Evolutionary conservation across 1,140 invertebrate species (phyloP).

Genomic region (Oryctes rhinoceros): DNA sequence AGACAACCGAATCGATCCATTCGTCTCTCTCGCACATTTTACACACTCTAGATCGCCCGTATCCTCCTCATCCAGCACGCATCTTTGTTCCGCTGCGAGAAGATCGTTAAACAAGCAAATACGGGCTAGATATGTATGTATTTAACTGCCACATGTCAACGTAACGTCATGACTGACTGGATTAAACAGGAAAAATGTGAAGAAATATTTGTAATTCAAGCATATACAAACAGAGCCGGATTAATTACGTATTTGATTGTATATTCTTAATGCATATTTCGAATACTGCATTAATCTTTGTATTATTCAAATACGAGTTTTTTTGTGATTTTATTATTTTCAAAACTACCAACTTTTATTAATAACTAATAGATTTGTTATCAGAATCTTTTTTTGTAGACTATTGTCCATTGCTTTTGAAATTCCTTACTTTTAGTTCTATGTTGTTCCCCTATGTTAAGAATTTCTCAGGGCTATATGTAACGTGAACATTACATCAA

Average conservation of each 20-base stretch:
- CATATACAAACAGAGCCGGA: neutral
- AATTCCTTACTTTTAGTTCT: too few species aligned
- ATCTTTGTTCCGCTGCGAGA: neutral
- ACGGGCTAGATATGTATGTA: constrained; percentile 31
- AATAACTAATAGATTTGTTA: too few species aligned
- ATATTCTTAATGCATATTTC: neutral
- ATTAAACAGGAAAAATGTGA: constrained; percentile 29
- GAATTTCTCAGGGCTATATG: too few species aligned
- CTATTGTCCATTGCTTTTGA: too few species aligned
- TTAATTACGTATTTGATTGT: neutral
- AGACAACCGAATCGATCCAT: constrained; percentile 18
- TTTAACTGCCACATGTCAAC: constrained; percentile 31
- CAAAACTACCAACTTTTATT: too few species aligned
- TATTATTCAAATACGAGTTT: too few species aligned
- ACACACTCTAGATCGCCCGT: neutral
- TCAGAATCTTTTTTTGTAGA: too few species aligned
- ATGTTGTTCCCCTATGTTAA: too few species aligned
- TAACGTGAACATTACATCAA: too few species aligned
- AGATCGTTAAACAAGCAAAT: constrained; percentile 26
- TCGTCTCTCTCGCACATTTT: neutral
- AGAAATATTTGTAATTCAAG: neutral
- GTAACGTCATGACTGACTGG: constrained; percentile 2
- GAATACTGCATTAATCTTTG: too few species aligned
- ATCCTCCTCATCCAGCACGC: neutral
- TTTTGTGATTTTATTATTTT: too few species aligned